phyloP scores from a whole-genome alignment of 35 echinoderm and acorn worm genomes.

The Ptychodera flava region DNA sequence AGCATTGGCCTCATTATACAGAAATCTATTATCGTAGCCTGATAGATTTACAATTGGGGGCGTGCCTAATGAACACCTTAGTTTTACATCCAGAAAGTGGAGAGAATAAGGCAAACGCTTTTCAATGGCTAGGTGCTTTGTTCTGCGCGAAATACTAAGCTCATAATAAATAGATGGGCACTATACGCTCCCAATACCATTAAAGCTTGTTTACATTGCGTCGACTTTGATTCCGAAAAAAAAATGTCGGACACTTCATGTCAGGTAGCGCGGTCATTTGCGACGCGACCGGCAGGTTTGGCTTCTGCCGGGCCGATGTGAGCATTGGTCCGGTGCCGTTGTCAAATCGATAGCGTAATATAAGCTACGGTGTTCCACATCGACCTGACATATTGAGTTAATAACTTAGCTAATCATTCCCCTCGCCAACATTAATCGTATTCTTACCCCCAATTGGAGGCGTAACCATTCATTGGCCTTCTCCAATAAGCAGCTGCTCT shows the following conservation, averaged over 20 bases:
- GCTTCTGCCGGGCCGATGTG: not conserved
- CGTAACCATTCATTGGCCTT: not conserved
- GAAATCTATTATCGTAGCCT: not conserved
- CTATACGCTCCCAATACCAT: not conserved
- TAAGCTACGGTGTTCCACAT: not conserved
- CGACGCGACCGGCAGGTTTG: no score
- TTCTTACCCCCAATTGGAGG: not conserved
- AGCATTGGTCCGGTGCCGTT: not conserved
- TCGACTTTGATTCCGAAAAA: not conserved
- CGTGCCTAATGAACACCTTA: not conserved
- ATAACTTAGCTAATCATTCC: not conserved
- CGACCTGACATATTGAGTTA: not conserved
- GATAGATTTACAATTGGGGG: not conserved
- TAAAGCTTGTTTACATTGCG: not conserved
- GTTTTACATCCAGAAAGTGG: not conserved
- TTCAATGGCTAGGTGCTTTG: not conserved
- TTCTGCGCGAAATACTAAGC: not conserved
- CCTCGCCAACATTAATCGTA: not conserved
- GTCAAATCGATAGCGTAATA: not conserved
- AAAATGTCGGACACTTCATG: no score
- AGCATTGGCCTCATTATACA: not conserved
- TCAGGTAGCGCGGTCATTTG: no score
- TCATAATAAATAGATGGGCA: not conserved
- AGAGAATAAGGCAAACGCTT: not conserved
- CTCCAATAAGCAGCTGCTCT: not conserved